These are phyloP conservation scores for Drosophila ficusphila DNA, from an alignment of 1,140 invertebrate species.

Conservation along the genomic window DNA sequence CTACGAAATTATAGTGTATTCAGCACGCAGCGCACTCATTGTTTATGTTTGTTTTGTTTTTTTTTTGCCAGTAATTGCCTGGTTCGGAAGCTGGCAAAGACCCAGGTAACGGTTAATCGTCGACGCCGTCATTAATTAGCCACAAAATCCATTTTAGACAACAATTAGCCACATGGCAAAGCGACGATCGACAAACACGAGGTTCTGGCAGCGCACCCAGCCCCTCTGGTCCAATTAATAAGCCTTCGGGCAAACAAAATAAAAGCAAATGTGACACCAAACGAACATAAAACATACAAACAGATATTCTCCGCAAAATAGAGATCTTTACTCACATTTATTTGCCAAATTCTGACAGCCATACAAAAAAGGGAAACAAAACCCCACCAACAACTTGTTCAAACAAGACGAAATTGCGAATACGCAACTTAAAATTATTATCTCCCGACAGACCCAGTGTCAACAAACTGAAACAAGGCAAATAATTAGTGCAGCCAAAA, in stretches of 20 bases:
- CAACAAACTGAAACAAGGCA: constrained; percentile 49
- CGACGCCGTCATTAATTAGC: constrained; percentile 56
- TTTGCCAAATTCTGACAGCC: constrained; percentile 33
- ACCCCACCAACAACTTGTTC: constrained; percentile 58
- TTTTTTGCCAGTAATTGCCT: constrained; percentile 48
- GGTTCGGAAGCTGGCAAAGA: constrained; percentile 65
- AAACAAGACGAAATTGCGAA: constrained; percentile 47
- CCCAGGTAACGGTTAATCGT: constrained; percentile 51
- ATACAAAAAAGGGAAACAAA: constrained; percentile 19
- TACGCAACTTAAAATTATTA: constrained; percentile 51
- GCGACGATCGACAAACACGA: constrained; percentile 18
- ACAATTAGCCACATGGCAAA: constrained; percentile 49
- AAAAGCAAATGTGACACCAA: constrained; percentile 14
- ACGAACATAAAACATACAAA: constrained; percentile 7
- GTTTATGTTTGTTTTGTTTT: constrained; percentile 8
- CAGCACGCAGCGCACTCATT: constrained; percentile 2
- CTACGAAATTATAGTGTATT: constrained; percentile 45
- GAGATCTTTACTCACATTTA: constrained; percentile 11
- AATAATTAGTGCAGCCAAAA: constrained; percentile 56
- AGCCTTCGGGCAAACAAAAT: constrained; percentile 25
- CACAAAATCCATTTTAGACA: constrained; percentile 47
- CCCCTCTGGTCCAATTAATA: constrained; percentile 30
- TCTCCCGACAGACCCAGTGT: constrained; percentile 38
- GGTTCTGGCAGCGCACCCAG: constrained; percentile 25
- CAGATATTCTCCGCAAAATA: neutral